phyloP scores from a whole-genome alignment of 2,888 invertebrate genomes.

The Strigamia transsilvanica region DNA sequence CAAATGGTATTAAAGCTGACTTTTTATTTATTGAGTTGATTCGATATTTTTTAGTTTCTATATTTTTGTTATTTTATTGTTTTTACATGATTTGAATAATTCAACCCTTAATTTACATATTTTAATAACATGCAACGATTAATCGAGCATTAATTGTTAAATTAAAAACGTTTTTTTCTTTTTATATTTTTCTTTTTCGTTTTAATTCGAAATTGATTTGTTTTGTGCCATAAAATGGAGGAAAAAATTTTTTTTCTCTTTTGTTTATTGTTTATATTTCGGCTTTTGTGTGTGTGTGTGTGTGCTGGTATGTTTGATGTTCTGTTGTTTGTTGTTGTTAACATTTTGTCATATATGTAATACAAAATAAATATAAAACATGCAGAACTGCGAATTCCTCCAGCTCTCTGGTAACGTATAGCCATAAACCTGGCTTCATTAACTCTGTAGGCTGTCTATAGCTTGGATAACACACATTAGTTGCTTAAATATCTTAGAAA shows the following conservation, averaged over 20 bases:
- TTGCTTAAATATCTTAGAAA: neutral
- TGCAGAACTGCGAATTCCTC: constrained; percentile 30
- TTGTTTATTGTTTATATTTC: neutral
- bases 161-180: too few relatives aligned
- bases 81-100: too few relatives aligned
- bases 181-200: too few relatives aligned
- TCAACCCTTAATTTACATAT: too few relatives aligned
- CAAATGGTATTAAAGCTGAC: constrained; percentile 80
- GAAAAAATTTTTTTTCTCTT: neutral
- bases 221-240: too few relatives aligned
- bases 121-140: too few relatives aligned
- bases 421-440: constrained; percentile 20
- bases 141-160: too few relatives aligned
- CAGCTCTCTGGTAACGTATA: constrained; percentile 30
- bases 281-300: constrained; percentile 1
- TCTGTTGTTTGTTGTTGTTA: constrained; percentile 6
- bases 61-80: too few relatives aligned
- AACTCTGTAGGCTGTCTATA: constrained; percentile 30
- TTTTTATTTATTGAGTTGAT: constrained; percentile 24
- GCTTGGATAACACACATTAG: neutral
- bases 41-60: neutral
- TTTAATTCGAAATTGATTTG: too few relatives aligned
- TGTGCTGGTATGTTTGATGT: constrained; percentile 24
- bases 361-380: constrained; percentile 7
- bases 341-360: neutral